Evolutionary conservation across 2,113 vertebrate species (phyloP).

Genomic region (Ceuthmochares aereus): DNA sequence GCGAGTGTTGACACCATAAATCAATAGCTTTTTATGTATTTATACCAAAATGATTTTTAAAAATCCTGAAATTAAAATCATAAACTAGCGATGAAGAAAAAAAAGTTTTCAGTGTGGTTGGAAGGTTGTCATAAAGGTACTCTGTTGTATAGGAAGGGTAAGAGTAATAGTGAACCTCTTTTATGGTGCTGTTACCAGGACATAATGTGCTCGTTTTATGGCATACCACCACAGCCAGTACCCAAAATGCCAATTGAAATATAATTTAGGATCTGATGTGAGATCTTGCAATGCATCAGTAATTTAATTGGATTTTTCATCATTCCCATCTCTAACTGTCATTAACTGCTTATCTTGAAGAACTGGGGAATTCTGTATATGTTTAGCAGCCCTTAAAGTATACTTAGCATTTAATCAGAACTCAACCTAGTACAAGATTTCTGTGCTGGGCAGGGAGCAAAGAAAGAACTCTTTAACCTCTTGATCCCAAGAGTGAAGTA

Average conservation of each 20-base stretch:
- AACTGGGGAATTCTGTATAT: not conserved
- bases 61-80: not conserved
- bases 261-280: constrained; percentile 60
- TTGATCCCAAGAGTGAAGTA: not conserved
- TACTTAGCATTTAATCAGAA: not conserved
- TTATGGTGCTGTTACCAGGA: constrained; percentile 62
- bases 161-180: constrained; percentile 70
- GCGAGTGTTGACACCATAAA: not conserved
- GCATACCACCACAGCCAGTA: constrained; percentile 36
- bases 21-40: not conserved
- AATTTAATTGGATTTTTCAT: constrained; percentile 62
- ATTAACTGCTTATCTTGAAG: constrained; percentile 38
- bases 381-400: not conserved
- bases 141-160: constrained; percentile 48
- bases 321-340: constrained; percentile 10
- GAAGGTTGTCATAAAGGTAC: constrained; percentile 53
- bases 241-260: constrained; percentile 53
- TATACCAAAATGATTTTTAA: not conserved
- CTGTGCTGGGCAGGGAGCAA: not conserved
- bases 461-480: not conserved
- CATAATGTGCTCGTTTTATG: constrained; percentile 61
- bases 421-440: not conserved
- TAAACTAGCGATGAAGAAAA: constrained; percentile 1
- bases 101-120: constrained; percentile 36
- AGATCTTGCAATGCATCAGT: constrained; percentile 46